Conservation (phyloP, 2,113 vertebrate species). For the Aleadryas rufinucha region DNA sequence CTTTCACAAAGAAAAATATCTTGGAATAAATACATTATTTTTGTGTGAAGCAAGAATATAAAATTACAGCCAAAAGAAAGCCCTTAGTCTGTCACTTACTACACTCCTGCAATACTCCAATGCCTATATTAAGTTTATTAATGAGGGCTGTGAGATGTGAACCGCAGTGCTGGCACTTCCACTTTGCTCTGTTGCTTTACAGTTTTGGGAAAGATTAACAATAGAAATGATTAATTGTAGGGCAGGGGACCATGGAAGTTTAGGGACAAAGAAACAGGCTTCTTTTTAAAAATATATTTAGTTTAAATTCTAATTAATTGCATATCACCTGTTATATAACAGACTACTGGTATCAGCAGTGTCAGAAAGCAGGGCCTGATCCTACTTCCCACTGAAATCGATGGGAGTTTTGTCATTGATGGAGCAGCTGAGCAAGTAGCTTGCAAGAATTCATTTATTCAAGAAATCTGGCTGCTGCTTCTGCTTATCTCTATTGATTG, state of each 20-base stretch:
- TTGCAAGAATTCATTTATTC: slow-evolving; percentile 62
- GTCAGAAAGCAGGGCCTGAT: slow-evolving; percentile 50
- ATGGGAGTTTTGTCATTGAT: slow-evolving; percentile 50
- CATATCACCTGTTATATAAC: neutral
- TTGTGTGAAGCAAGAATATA: neutral
- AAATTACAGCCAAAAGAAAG: slow-evolving; percentile 37
- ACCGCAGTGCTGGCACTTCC: neutral
- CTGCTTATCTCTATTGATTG: slow-evolving; percentile 58
- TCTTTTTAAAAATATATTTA: neutral
- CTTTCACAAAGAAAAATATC: neutral
- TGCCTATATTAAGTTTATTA: slow-evolving; percentile 28
- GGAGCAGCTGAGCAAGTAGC: slow-evolving; percentile 45
- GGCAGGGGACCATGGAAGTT: neutral
- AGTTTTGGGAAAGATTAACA: neutral
- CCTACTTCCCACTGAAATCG: slow-evolving; percentile 23
- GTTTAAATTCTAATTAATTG: neutral
- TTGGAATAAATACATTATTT: slow-evolving; percentile 29
- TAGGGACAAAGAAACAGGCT: neutral
- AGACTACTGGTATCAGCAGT: neutral
- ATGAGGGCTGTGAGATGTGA: slow-evolving; percentile 2
- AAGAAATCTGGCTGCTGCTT: slow-evolving; percentile 51
- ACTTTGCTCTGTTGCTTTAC: neutral
- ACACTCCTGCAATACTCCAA: neutral
- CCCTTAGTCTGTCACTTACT: neutral
- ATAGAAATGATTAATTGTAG: neutral